These are phyloP conservation scores for Troides aeacus DNA, from an alignment of 2,888 invertebrate species.

Conservation along the genomic window DNA sequence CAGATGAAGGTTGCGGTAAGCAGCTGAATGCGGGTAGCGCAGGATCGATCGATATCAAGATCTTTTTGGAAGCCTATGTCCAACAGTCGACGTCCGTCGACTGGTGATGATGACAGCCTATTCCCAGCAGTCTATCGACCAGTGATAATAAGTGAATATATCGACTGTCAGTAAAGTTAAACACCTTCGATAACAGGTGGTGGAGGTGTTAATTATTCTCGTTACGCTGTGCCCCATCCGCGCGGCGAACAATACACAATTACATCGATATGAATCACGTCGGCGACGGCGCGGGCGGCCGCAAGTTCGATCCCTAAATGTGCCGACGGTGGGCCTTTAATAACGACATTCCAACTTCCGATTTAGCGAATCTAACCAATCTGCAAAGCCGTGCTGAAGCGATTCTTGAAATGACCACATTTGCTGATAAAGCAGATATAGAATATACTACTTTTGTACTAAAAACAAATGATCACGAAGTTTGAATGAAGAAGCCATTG, in stretches of 20 bases:
- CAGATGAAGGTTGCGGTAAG: too few relatives aligned
- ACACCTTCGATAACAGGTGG: not conserved
- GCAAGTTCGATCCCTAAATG: slow-evolving; percentile 45
- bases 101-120: too few relatives aligned
- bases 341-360: slow-evolving; percentile 63
- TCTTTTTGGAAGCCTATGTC: too few relatives aligned
- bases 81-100: too few relatives aligned
- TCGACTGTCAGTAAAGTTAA: not conserved
- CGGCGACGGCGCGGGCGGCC: slow-evolving; percentile 34
- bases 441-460: too few relatives aligned
- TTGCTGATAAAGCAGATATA: too few relatives aligned
- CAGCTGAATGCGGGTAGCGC: too few relatives aligned
- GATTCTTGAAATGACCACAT: slow-evolving; percentile 9
- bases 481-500: too few relatives aligned
- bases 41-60: too few relatives aligned
- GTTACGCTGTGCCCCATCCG: slow-evolving; percentile 19
- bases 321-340: slow-evolving; percentile 52
- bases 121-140: too few relatives aligned
- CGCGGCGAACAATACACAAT: slow-evolving; percentile 47
- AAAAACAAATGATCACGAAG: too few relatives aligned
- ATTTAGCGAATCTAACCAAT: slow-evolving; percentile 44
- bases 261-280: slow-evolving; percentile 42
- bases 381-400: slow-evolving; percentile 34
- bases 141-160: too few relatives aligned
- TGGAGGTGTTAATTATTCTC: slow-evolving; percentile 23